Evolutionary conservation across 1,140 invertebrate species (phyloP).

Genomic region (Rhagoletis pomonella): DNA sequence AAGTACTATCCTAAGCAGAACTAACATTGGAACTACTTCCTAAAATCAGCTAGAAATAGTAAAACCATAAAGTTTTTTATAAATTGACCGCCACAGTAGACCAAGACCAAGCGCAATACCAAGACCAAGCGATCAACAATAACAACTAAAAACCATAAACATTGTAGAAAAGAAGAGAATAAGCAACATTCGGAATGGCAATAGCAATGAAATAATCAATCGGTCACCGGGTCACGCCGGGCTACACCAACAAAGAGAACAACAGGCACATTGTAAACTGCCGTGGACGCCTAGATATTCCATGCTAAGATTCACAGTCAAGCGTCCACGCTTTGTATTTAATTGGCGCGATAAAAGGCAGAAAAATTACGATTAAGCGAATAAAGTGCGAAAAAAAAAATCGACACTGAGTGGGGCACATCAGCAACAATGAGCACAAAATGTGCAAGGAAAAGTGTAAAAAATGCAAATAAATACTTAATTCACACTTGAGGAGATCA

Average conservation of each 20-base stretch:
- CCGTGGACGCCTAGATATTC: neutral
- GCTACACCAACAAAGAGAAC: neutral
- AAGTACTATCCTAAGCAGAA: no score
- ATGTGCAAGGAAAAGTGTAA: slow-evolving; percentile 5
- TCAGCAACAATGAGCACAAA: neutral
- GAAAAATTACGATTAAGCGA: slow-evolving; percentile 26
- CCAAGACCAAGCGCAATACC: neutral
- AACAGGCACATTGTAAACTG: neutral
- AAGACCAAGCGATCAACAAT: neutral
- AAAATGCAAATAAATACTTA: slow-evolving; percentile 41
- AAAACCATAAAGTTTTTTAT: no score
- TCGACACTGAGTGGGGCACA: neutral
- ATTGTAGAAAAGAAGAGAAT: neutral
- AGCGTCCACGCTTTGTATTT: neutral
- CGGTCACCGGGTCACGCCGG: neutral
- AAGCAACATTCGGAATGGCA: neutral
- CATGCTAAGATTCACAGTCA: neutral
- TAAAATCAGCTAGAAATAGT: no score
- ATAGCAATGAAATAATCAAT: slow-evolving; percentile 38
- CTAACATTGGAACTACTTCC: no score
- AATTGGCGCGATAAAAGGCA: slow-evolving; percentile 40
- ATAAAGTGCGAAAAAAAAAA: neutral
- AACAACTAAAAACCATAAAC: neutral
- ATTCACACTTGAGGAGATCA: slow-evolving; percentile 25
- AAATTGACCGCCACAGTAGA: neutral